These are phyloP conservation scores for Kryptolebias marmoratus DNA, from an alignment of 2,113 vertebrate species.

Conservation along the genomic window DNA sequence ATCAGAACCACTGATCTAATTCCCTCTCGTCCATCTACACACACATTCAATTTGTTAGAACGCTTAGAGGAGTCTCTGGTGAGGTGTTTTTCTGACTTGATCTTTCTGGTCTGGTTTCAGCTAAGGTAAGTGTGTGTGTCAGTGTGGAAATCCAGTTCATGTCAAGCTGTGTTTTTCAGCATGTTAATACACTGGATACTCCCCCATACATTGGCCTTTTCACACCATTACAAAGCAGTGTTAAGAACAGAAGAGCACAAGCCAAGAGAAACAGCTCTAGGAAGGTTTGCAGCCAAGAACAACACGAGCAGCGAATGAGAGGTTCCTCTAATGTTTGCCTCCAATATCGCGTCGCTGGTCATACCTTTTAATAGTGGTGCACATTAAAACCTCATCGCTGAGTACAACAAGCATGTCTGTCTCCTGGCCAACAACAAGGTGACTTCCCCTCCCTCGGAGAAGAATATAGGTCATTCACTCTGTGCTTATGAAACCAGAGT, in stretches of 20 bases:
- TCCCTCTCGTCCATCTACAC: constrained; percentile 81
- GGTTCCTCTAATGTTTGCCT: constrained; percentile 36
- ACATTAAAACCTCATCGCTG: constrained; percentile 58
- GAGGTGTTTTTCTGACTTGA: constrained; percentile 78
- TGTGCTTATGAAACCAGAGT: constrained; percentile 77
- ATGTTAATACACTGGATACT: constrained; percentile 45
- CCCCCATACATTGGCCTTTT: constrained; percentile 31
- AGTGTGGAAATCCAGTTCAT: constrained; percentile 40
- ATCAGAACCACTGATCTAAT: constrained; percentile 83
- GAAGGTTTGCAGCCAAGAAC: constrained; percentile 35
- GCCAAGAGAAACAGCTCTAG: constrained; percentile 12
- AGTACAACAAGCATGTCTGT: constrained; percentile 54
- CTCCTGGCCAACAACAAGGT: constrained; percentile 74
- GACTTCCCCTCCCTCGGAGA: constrained; percentile 78
- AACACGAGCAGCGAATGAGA: constrained; percentile 16
- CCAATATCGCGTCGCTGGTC: constrained; percentile 39
- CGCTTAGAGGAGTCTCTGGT: constrained; percentile 79
- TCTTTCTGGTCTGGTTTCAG: constrained; percentile 69
- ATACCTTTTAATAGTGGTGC: constrained; percentile 51
- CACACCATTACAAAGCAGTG: constrained; percentile 12
- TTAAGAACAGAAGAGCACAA: constrained; percentile 11
- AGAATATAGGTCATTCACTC: constrained; percentile 78
- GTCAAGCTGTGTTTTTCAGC: constrained; percentile 54
- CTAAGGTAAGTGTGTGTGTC: constrained; percentile 39
- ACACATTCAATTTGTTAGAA: constrained; percentile 84